Conservation (phyloP, 2,797 vertebrate genomes). For the Chrosomus eos region DNA sequence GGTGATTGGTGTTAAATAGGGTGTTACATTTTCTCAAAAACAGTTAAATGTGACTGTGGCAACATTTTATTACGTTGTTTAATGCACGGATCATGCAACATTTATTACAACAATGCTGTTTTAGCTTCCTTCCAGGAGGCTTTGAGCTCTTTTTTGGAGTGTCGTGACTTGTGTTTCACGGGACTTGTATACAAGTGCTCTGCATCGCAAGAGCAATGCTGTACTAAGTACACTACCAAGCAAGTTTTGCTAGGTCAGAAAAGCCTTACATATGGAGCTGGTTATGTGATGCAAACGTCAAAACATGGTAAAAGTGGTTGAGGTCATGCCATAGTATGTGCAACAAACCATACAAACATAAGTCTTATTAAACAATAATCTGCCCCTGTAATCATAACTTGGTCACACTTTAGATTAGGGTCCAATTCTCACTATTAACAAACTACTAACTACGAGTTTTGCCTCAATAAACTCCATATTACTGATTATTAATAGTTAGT, state of each 20-base stretch:
- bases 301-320: neutral
- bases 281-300: neutral
- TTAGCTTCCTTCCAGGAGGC: neutral
- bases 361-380: conserved; percentile 2
- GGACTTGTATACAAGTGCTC: neutral
- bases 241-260: neutral
- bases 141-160: neutral
- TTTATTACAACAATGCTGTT: neutral
- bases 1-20: neutral
- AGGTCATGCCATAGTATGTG: neutral
- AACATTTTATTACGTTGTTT: neutral
- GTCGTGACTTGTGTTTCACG: neutral
- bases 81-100: neutral
- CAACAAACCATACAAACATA: neutral
- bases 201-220: neutral
- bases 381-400: conserved; percentile 1
- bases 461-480: too few relatives aligned
- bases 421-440: too few relatives aligned
- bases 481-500: too few relatives aligned
- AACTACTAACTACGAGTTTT: too few relatives aligned
- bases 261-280: neutral
- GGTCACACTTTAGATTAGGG: too few relatives aligned
- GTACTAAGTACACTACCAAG: neutral
- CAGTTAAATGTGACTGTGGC: neutral
- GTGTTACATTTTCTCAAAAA: neutral